Evolutionary conservation across 1,140 invertebrate species (phyloP).

Genomic region (Helicoverpa zea): DNA sequence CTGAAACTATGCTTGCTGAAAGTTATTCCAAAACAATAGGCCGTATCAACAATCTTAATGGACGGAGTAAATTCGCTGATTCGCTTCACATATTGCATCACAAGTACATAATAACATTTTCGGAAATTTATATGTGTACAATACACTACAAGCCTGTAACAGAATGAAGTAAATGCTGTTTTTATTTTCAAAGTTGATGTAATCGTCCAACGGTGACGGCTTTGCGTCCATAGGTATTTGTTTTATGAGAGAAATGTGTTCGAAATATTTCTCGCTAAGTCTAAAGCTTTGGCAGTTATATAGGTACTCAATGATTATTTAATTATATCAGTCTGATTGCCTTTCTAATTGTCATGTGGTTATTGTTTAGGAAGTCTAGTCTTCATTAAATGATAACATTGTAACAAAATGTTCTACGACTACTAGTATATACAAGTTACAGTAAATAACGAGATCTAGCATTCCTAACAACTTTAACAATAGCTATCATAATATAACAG

Average conservation of each 20-base stretch:
- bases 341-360: slow-evolving; percentile 51
- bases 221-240: not conserved
- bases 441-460: slow-evolving; percentile 82
- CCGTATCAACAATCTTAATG: slow-evolving; percentile 66
- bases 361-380: slow-evolving; percentile 29
- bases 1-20: slow-evolving; percentile 10
- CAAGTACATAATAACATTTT: slow-evolving; percentile 27
- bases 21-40: slow-evolving; percentile 52
- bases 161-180: too few species aligned
- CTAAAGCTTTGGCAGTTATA: slow-evolving; percentile 81
- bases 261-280: slow-evolving; percentile 57
- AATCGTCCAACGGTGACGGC: not conserved
- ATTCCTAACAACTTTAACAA: slow-evolving; percentile 74
- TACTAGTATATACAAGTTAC: slow-evolving; percentile 47
- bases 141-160: not conserved
- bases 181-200: not conserved
- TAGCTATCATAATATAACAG: slow-evolving; percentile 55
- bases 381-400: slow-evolving; percentile 31
- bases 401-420: slow-evolving; percentile 40
- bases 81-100: slow-evolving; percentile 55
- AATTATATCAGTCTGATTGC: slow-evolving; percentile 75
- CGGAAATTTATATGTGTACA: not conserved
- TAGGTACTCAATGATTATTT: slow-evolving; percentile 75
- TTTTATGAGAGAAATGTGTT: slow-evolving; percentile 37
- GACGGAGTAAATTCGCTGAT: slow-evolving; percentile 76